Percentiles rank a stretch among this genome's conserved stretches.
Evolutionary conservation across 2,113 vertebrate species (phyloP).

Genomic region (Ceyx cyanopectus): DNA sequence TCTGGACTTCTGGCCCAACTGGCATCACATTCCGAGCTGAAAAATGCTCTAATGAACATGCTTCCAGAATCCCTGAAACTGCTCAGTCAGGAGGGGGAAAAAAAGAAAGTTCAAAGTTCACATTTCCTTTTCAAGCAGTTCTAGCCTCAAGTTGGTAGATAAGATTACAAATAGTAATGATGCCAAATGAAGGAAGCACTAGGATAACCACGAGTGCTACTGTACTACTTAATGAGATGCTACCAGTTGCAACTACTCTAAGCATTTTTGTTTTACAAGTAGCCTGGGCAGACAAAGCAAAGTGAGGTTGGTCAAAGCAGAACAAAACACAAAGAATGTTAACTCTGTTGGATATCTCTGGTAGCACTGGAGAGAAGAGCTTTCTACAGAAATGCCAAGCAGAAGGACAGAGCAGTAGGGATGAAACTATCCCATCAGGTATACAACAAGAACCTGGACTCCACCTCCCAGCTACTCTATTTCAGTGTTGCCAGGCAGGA

Average conservation of each 20-base stretch:
- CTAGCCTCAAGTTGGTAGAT: background rate
- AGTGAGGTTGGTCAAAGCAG: background rate
- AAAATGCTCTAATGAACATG: fast-evolving
- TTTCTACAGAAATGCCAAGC: background rate
- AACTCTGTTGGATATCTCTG: slow-evolving; percentile 28
- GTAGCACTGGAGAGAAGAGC: background rate
- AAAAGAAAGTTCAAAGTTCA: background rate
- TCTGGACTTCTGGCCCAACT: background rate
- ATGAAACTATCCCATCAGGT: background rate
- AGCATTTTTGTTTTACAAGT: background rate
- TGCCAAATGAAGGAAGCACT: background rate
- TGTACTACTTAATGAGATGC: background rate
- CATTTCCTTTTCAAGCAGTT: background rate
- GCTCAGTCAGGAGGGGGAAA: background rate
- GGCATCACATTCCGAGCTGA: background rate
- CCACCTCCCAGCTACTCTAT: background rate
- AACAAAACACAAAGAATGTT: slow-evolving; percentile 7
- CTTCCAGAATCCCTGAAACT: background rate
- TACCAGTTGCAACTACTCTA: background rate
- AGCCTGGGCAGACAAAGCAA: background rate
- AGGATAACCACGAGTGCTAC: background rate
- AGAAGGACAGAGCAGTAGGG: slow-evolving; percentile 1
- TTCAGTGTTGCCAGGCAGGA: background rate
- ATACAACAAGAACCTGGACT: background rate
- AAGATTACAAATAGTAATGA: background rate